These are phyloP conservation scores for Mobula hypostoma DNA, from an alignment of 2,113 vertebrate genomes.

Conservation along the genomic window DNA sequence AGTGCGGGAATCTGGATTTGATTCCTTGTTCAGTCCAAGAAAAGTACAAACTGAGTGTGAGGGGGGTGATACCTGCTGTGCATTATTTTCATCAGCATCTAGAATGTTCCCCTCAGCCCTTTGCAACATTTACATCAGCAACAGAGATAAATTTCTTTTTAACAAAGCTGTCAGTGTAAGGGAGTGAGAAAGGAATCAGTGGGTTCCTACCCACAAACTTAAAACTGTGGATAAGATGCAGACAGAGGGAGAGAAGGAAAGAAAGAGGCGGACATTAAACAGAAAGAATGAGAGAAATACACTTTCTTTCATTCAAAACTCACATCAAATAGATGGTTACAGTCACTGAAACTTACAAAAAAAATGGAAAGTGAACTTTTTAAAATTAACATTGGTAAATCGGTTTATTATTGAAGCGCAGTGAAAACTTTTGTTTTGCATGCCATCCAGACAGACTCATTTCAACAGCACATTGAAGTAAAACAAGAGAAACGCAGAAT, in stretches of 20 bases:
- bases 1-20: background rate
- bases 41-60: background rate
- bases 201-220: background rate
- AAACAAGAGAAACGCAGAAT: too few species aligned
- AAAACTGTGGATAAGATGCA: too few species aligned
- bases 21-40: background rate
- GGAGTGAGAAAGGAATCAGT: background rate
- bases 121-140: too few species aligned
- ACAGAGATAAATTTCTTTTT: too few species aligned
- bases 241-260: background rate
- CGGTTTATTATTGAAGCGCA: too few species aligned
- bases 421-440: too few species aligned
- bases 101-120: background rate
- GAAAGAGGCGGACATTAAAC: background rate
- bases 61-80: background rate
- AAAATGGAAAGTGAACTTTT: background rate
- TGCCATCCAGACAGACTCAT: too few species aligned
- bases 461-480: too few species aligned
- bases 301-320: background rate
- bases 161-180: background rate
- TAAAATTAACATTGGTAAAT: too few species aligned
- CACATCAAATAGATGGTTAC: too few species aligned
- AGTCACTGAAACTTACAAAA: background rate
- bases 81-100: background rate
- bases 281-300: background rate